Percentiles rank a stretch among this genome's conserved stretches.
Conservation (phyloP, 2,888 invertebrate genomes). For the Plebejus anna region DNA sequence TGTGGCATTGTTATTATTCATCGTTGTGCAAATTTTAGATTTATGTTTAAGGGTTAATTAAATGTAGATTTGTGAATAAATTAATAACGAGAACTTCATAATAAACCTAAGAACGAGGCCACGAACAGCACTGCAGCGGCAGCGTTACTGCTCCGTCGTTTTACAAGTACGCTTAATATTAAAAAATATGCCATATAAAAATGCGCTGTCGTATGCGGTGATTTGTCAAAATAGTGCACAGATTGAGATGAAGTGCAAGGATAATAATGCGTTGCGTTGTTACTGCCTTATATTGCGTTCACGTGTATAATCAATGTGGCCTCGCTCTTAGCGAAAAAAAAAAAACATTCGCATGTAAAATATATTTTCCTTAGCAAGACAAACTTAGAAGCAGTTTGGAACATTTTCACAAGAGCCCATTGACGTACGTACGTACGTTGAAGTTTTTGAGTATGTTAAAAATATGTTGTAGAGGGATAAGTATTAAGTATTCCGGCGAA, state of each 20-base stretch:
- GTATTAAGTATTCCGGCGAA: slow-evolving; percentile 26
- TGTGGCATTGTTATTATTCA: slow-evolving; percentile 3
- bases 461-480: slow-evolving; percentile 23
- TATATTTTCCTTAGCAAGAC: neutral
- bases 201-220: too few species aligned
- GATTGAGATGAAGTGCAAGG: too few species aligned
- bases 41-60: neutral
- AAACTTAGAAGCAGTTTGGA: slow-evolving; percentile 7
- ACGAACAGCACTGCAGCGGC: neutral
- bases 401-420: slow-evolving; percentile 22
- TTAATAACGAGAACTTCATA: neutral
- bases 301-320: neutral
- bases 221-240: too few species aligned
- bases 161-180: too few species aligned
- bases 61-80: neutral
- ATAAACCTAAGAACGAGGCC: neutral
- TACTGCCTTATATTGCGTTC: too few species aligned
- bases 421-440: slow-evolving; percentile 22
- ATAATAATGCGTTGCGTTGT: too few species aligned
- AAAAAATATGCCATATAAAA: too few species aligned
- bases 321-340: neutral
- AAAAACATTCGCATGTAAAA: neutral
- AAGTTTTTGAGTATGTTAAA: slow-evolving; percentile 26
- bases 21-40: neutral
- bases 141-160: neutral